phyloP scores from a whole-genome alignment of 2,888 invertebrate genomes.

The Athalia cordata region DNA sequence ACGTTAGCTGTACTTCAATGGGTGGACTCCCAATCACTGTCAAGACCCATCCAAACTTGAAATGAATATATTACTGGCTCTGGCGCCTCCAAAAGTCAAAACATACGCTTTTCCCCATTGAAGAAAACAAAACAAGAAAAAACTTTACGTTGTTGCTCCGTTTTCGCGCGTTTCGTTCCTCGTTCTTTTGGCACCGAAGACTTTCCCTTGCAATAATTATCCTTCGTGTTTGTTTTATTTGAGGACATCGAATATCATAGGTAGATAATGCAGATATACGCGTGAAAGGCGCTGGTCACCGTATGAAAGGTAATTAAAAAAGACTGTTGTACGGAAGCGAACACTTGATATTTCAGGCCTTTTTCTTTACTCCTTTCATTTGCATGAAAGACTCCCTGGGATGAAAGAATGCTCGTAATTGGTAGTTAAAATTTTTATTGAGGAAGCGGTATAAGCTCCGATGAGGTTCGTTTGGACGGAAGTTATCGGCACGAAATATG shows the following conservation, averaged over 20 bases:
- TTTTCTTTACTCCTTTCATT: neutral
- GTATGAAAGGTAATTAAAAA: conserved; percentile 19
- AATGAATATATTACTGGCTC: conserved; percentile 13
- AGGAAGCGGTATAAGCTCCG: neutral
- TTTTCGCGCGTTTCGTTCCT: too few relatives aligned
- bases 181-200: too few relatives aligned
- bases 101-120: neutral
- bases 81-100: conserved; percentile 15
- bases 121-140: too few relatives aligned
- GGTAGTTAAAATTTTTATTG: conserved; percentile 41
- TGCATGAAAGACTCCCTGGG: conserved; percentile 15
- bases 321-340: neutral
- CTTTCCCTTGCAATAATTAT: too few relatives aligned
- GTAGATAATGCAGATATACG: too few relatives aligned
- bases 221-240: too few relatives aligned
- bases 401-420: conserved; percentile 19
- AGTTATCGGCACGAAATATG: too few relatives aligned
- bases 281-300: neutral
- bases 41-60: neutral
- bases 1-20: neutral
- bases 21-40: conserved; percentile 13
- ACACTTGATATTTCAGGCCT: conserved; percentile 16
- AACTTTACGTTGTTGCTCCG: too few relatives aligned
- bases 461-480: neutral
- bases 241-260: too few relatives aligned